Conservation (phyloP, 2,888 invertebrate species). For the Trachelus tabidus region DNA sequence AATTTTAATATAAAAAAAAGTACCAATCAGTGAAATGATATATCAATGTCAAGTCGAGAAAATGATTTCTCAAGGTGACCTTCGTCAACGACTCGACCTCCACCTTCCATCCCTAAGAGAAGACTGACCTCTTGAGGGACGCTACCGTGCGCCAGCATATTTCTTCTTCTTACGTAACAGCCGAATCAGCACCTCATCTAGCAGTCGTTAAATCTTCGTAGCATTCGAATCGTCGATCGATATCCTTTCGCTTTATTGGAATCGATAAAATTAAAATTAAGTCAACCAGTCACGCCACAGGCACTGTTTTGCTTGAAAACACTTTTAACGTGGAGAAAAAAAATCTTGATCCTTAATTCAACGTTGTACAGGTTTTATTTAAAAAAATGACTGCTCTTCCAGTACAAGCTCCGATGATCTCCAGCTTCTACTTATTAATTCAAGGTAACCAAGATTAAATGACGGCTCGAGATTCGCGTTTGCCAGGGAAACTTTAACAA, state of each 20-base stretch:
- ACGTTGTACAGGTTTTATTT: background rate
- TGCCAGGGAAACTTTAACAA: background rate
- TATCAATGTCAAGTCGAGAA: background rate
- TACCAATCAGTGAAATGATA: background rate
- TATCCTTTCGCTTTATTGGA: background rate
- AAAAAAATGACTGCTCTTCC: background rate
- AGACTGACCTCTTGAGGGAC: background rate
- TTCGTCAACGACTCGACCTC: background rate
- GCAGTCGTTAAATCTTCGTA: background rate
- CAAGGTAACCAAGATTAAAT: background rate
- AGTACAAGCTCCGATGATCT: background rate
- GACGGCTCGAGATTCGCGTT: background rate
- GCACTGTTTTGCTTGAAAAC: background rate
- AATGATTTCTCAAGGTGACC: background rate
- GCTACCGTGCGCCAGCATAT: background rate
- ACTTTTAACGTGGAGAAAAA: background rate
- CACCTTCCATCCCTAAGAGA: background rate
- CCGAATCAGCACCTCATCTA: background rate
- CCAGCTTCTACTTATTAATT: background rate
- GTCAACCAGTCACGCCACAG: background rate
- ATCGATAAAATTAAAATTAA: background rate
- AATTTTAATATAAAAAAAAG: background rate
- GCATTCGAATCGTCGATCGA: background rate
- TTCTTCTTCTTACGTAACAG: background rate
- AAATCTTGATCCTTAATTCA: background rate